Conservation (phyloP, 2,888 invertebrate genomes). For the Torymus texanus region DNA sequence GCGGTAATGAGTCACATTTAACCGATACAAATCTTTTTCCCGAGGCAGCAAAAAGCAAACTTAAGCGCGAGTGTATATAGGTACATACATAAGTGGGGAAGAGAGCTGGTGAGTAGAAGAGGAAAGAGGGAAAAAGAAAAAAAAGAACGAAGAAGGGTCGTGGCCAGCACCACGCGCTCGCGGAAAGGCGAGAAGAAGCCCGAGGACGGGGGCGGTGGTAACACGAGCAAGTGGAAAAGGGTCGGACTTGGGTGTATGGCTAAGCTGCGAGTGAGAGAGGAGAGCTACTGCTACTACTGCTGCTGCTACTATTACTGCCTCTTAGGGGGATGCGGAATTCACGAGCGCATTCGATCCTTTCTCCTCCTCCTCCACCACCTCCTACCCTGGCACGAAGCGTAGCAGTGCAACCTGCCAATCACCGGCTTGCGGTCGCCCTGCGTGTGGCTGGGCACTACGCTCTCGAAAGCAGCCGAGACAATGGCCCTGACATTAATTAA, state of each 20-base stretch:
- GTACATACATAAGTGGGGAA: not conserved
- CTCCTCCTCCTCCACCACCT: not conserved
- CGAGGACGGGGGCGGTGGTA: not conserved
- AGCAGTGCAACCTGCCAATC: slow-evolving; percentile 57
- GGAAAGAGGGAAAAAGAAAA: slow-evolving; percentile 8
- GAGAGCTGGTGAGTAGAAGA: not conserved
- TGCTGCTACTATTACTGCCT: not conserved
- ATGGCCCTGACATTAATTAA: slow-evolving; percentile 58
- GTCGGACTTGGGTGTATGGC: not conserved
- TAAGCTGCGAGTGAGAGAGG: too few species aligned
- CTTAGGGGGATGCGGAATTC: slow-evolving; percentile 41
- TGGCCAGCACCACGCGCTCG: too few species aligned
- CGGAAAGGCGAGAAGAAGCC: slow-evolving; percentile 22
- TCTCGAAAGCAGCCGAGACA: slow-evolving; percentile 22
- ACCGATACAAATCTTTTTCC: too few species aligned
- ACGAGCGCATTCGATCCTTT: slow-evolving; percentile 22
- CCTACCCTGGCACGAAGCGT: not conserved
- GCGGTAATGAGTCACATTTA: too few species aligned
- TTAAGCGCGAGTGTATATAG: too few species aligned
- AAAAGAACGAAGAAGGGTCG: not conserved
- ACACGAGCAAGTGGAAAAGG: slow-evolving; percentile 29
- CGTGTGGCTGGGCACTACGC: not conserved
- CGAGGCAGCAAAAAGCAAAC: too few species aligned
- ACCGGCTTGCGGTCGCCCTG: slow-evolving; percentile 49
- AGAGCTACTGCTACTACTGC: too few species aligned